Evolutionary conservation across 2,888 invertebrate species (phyloP), one percentile per base, ranked within the genome.

Genomic region (Kuschelorhynchus macadamiae): DNA sequence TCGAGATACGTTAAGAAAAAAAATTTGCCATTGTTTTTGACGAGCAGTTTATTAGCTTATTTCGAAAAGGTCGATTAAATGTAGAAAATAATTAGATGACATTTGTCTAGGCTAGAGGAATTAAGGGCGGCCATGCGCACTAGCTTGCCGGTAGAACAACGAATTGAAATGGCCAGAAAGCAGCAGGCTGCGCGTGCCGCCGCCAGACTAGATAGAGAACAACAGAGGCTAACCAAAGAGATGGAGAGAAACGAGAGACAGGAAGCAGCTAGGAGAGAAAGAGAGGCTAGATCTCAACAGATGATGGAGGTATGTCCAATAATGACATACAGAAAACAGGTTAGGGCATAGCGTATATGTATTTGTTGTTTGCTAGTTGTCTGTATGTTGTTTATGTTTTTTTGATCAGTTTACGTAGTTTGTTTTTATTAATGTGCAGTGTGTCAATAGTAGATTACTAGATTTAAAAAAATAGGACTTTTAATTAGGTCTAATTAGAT

Each of bases 281-380:
- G 94, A 80, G 92, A 93, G 82, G 89, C 90, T 50, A 86, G 94
- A 74, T 92, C 93, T 79, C 94, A 95, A 77, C 95, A 95, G 81
- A 86, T 95, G 39, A 84, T 96, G 75, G 96, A 96, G 93, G 96
- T 96, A 86, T 85, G 57, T 61, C 46, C 50, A 41, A 49, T 60
- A 60, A 50, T 12, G 50, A 60, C 50, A 50, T 60, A 59, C 59
- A 59, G 36, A 33, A 61, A 52, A 61, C 61, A 61, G 52, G 50
- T 61, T 61, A 61, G 52, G 21, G 25, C 12, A 36, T 11, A n/a
- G 36, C 25, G 36, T 44, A 18, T 8, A 2, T 49, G 12, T 21
- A 18, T 8, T 5, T 30, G 16, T 33, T 16, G 17, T 50, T 11
- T 50, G 33, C 9, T 30, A 30, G 4, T 30, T 9, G 30, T 30